Percentiles rank a stretch among this genome's conserved stretches.
Conservation (phyloP, 2,888 invertebrate species). For the Cosmopolites sordidus region DNA sequence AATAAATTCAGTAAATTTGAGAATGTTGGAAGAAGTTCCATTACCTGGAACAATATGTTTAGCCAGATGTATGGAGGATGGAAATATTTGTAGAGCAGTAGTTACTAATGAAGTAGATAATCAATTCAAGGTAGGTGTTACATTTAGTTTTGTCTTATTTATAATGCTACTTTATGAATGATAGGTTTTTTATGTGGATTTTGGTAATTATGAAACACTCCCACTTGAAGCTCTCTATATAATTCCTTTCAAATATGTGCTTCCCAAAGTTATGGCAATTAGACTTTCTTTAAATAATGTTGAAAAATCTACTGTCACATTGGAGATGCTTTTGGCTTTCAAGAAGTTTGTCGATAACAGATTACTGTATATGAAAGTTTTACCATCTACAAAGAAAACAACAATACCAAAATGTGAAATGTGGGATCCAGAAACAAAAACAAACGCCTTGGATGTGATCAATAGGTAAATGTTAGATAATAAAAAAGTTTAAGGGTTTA, state of each 20-base stretch:
- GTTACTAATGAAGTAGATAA: conserved; percentile 68
- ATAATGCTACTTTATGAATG: background rate
- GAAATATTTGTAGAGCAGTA: conserved; percentile 69
- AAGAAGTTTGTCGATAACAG: conserved; percentile 63
- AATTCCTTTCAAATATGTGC: conserved; percentile 68
- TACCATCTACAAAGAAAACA: conserved; percentile 53
- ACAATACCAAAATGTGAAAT: conserved; percentile 72
- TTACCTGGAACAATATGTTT: conserved; percentile 74
- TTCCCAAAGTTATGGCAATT: conserved; percentile 70
- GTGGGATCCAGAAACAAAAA: conserved; percentile 53
- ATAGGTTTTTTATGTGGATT: conserved; percentile 71
- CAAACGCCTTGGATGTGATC: conserved; percentile 58
- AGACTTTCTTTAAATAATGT: conserved; percentile 69
- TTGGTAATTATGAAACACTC: conserved; percentile 72
- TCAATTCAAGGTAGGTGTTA: conserved; percentile 58
- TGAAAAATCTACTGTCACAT: conserved; percentile 51
- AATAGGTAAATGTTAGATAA: conserved; percentile 33
- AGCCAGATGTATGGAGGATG: conserved; percentile 66
- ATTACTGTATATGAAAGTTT: conserved; percentile 61
- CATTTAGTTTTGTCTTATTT: too few relatives aligned
- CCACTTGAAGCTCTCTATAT: conserved; percentile 68
- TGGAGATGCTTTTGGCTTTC: conserved; percentile 67
- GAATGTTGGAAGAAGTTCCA: conserved; percentile 62
- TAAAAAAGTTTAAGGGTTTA: too few relatives aligned
- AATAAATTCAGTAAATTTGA: conserved; percentile 61